A percentile compares a stretch with the other conserved stretches of the same genome.
phyloP scores from a whole-genome alignment of 2,888 invertebrate genomes.

The Temnothorax ravouxi region DNA sequence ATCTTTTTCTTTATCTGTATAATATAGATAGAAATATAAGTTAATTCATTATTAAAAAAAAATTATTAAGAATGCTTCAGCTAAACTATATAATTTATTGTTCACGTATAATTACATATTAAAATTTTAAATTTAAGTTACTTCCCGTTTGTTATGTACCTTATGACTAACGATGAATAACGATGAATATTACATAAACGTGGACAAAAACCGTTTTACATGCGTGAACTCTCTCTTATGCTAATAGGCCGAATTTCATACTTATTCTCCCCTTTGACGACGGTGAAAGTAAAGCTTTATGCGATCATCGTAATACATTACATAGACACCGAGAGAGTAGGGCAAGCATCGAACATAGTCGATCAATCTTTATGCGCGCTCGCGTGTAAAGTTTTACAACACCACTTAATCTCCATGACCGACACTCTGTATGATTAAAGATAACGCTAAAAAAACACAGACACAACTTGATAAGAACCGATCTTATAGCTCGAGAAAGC shows the following conservation, averaged over 20 bases:
- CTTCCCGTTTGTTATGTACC: not conserved
- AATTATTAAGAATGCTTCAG: not conserved
- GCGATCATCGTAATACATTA: slow-evolving; percentile 57
- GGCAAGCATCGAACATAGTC: slow-evolving; percentile 45
- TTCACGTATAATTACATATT: not conserved
- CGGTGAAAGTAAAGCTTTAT: slow-evolving; percentile 66
- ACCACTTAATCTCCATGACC: slow-evolving; percentile 28
- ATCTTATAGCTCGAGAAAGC: not conserved
- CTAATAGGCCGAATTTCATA: slow-evolving; percentile 62
- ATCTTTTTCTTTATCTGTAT: not conserved
- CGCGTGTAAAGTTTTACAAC: slow-evolving; percentile 49
- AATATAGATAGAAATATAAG: not conserved
- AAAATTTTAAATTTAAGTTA: slow-evolving; percentile 5
- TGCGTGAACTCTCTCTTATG: slow-evolving; percentile 69
- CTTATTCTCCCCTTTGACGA: slow-evolving; percentile 50
- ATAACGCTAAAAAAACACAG: slow-evolving; percentile 29
- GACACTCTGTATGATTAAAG: slow-evolving; percentile 19
- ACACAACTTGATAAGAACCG: slow-evolving; percentile 24
- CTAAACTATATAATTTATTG: not conserved
- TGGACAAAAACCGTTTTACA: slow-evolving; percentile 7
- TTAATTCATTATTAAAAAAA: not conserved
- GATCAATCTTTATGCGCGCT: slow-evolving; percentile 38
- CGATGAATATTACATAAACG: slow-evolving; percentile 26
- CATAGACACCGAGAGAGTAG: slow-evolving; percentile 53
- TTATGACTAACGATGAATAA: slow-evolving; percentile 37